phyloP scores from a whole-genome alignment of 2,888 invertebrate species.

The Flabesymbios commensalis region DNA sequence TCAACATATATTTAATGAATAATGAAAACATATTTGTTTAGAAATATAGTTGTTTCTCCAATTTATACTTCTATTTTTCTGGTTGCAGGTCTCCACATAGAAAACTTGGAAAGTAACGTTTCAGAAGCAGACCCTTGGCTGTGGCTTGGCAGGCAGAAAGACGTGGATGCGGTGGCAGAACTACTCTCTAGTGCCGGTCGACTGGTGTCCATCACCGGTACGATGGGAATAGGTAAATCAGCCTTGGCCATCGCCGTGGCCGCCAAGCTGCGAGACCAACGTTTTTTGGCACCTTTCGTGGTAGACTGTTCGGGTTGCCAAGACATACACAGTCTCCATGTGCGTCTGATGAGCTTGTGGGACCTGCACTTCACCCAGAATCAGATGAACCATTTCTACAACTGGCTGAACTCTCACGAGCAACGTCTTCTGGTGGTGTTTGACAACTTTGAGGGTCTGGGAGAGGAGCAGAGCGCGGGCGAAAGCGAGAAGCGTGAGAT shows the following conservation, averaged over 20 bases:
- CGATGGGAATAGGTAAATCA: slow-evolving; percentile 32
- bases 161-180: slow-evolving; percentile 21
- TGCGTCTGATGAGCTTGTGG: slow-evolving; percentile 12
- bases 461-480: slow-evolving; percentile 8
- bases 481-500: background rate
- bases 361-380: slow-evolving; percentile 19
- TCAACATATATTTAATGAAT: no score
- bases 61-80: background rate
- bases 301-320: slow-evolving; percentile 20
- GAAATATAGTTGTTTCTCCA: no score
- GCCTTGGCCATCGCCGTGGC: slow-evolving; percentile 15
- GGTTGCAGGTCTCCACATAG: slow-evolving; percentile 20
- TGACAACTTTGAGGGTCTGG: slow-evolving; percentile 29
- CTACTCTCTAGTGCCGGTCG: slow-evolving; percentile 19
- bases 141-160: slow-evolving; percentile 18
- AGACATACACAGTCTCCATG: slow-evolving; percentile 8
- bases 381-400: slow-evolving; percentile 19
- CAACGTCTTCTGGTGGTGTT: slow-evolving; percentile 25
- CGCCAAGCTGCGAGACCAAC: background rate
- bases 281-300: slow-evolving; percentile 17
- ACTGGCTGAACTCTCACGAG: slow-evolving; percentile 29
- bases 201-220: slow-evolving; percentile 28
- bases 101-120: slow-evolving; percentile 11
- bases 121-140: background rate
- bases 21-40: no score